A percentile compares a stretch with the other conserved stretches of the same genome.
Evolutionary conservation across 2,888 invertebrate species (phyloP).

Genomic region (Patella pellucida): DNA sequence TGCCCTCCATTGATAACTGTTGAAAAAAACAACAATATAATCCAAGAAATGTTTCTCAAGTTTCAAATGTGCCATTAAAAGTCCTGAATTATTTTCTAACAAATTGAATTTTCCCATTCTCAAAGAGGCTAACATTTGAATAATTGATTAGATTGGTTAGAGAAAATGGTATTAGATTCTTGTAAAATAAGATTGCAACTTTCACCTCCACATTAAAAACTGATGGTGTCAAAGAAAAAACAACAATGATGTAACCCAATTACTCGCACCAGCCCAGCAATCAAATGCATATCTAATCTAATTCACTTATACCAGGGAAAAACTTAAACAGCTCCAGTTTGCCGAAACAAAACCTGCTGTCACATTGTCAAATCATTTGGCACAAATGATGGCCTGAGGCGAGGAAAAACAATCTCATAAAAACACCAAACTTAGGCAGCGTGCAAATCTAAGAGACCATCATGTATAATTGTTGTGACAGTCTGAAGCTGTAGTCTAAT

Average conservation of each 20-base stretch:
- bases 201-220: neutral
- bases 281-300: constrained; percentile 11
- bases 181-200: constrained; percentile 11
- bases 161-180: constrained; percentile 7
- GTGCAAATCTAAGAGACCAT: constrained; percentile 9
- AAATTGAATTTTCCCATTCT: neutral
- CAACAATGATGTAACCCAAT: constrained; percentile 9
- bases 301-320: neutral
- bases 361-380: constrained; percentile 10
- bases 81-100: neutral
- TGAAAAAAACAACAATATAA: too few relatives aligned
- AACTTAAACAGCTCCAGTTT: constrained; percentile 5
- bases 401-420: constrained; percentile 3
- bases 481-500: constrained; percentile 2
- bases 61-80: constrained; percentile 1
- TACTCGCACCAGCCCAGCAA: constrained; percentile 6
- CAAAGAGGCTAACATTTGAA: neutral
- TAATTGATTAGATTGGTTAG: constrained; percentile 5
- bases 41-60: neutral
- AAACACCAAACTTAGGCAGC: neutral
- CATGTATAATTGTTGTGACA: constrained; percentile 1
- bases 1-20: too few relatives aligned
- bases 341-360: constrained; percentile 9
- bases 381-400: neutral
- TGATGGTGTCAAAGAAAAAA: constrained; percentile 10